These are phyloP conservation scores for Ciconia stormi DNA, from an alignment of 2,113 vertebrate genomes.

Conservation along the genomic window DNA sequence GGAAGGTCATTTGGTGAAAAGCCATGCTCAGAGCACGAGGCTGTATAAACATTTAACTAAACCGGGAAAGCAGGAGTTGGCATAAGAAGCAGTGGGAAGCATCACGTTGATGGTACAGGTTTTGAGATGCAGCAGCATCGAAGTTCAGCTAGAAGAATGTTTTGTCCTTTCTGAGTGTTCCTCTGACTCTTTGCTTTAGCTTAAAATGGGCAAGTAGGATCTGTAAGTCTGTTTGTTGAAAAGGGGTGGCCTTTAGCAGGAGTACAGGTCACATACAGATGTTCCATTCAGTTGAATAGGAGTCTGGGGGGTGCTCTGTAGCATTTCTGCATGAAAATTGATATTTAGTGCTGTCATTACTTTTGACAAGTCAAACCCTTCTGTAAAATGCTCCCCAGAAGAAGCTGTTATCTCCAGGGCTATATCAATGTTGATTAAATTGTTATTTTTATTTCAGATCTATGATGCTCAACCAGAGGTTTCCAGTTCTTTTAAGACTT, in stretches of 20 bases:
- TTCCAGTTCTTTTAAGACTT: constrained; percentile 80
- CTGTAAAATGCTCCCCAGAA: not conserved
- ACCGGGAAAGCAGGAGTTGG: not conserved
- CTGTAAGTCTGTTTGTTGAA: not conserved
- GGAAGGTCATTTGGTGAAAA: not conserved
- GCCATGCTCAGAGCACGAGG: not conserved
- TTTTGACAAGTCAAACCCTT: not conserved
- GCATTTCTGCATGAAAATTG: not conserved
- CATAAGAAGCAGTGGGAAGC: not conserved
- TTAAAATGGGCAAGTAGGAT: not conserved
- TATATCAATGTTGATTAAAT: not conserved
- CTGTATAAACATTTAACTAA: not conserved
- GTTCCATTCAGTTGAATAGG: not conserved
- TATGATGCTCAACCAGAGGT: constrained; percentile 90
- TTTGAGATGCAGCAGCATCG: not conserved
- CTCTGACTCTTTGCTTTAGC: not conserved
- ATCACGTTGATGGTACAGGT: rapidly evolving
- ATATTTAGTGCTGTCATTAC: not conserved
- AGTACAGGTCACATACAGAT: not conserved
- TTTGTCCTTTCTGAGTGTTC: not conserved
- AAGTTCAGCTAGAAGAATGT: not conserved
- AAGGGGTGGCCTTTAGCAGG: not conserved
- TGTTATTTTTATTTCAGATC: constrained; percentile 78
- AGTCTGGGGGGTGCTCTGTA: not conserved
- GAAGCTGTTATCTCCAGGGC: not conserved